These are phyloP conservation scores for Mallotus villosus DNA, from an alignment of 2,797 vertebrate species.

Conservation along the genomic window DNA sequence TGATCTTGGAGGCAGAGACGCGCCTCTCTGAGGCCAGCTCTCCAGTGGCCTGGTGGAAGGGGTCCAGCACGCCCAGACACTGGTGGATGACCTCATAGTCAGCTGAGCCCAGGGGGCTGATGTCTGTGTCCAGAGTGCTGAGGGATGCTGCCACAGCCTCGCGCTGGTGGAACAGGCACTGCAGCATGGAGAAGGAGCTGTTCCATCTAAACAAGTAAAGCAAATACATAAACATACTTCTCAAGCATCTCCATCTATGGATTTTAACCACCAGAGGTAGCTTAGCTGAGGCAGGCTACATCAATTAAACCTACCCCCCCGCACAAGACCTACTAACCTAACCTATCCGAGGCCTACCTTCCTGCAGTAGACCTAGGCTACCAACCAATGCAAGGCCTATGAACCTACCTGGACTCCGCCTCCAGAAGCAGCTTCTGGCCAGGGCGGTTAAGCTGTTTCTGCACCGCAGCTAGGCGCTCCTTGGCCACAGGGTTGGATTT, in stretches of 20 bases:
- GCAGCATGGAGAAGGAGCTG: constrained; percentile 25
- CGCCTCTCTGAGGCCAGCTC: constrained; percentile 20
- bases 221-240: no score
- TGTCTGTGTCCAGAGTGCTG: constrained; percentile 20
- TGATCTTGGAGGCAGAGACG: constrained; percentile 28
- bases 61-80: constrained; percentile 17
- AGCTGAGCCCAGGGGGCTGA: constrained; percentile 10
- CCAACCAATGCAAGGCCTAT: neutral
- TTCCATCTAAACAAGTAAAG: constrained; percentile 11
- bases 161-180: constrained; percentile 15
- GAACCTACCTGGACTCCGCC: neutral
- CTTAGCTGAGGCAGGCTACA: no score
- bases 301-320: neutral
- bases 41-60: constrained; percentile 25
- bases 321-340: neutral
- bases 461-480: constrained; percentile 17
- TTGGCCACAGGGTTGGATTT: constrained; percentile 12
- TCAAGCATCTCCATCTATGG: no score
- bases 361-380: neutral
- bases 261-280: no score
- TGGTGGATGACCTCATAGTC: constrained; percentile 22
- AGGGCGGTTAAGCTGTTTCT: constrained; percentile 11
- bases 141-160: constrained; percentile 25
- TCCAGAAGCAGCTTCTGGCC: constrained; percentile 14
- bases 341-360: neutral